Conservation (phyloP, 2,113 vertebrate species). For the Furnarius figulus region DNA sequence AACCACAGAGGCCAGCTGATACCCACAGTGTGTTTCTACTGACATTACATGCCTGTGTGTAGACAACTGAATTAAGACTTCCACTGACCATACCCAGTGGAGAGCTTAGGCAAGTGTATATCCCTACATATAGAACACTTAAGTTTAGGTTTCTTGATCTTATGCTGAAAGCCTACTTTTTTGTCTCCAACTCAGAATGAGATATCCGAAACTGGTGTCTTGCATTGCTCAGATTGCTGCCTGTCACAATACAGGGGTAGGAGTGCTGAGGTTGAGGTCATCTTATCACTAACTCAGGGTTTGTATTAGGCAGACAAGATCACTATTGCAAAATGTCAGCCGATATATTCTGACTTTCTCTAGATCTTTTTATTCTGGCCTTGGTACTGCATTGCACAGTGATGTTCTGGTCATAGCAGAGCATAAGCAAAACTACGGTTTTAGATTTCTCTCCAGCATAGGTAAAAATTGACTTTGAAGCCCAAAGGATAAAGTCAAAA, state of each 20-base stretch:
- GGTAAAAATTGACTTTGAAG: background rate
- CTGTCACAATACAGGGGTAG: fast-evolving
- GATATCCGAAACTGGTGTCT: background rate
- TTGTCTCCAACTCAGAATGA: background rate
- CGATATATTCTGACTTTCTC: background rate
- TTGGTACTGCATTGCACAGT: background rate
- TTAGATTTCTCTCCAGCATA: background rate
- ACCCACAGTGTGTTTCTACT: background rate
- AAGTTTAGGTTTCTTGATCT: background rate
- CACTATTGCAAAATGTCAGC: background rate
- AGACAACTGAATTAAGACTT: background rate
- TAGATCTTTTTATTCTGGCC: background rate
- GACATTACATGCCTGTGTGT: background rate
- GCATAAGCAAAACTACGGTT: background rate
- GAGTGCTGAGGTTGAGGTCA: background rate
- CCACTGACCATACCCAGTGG: background rate
- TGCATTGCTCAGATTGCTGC: background rate
- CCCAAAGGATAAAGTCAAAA: background rate
- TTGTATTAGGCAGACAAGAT: background rate
- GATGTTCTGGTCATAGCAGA: background rate
- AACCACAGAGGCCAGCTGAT: background rate
- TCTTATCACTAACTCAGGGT: fast-evolving
- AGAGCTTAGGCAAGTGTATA: background rate
- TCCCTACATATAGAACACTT: background rate
- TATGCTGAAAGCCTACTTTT: background rate